Base-by-base conservation (phyloP, 2,113 vertebrate species). In the Copsychus sechellarum region DNA sequence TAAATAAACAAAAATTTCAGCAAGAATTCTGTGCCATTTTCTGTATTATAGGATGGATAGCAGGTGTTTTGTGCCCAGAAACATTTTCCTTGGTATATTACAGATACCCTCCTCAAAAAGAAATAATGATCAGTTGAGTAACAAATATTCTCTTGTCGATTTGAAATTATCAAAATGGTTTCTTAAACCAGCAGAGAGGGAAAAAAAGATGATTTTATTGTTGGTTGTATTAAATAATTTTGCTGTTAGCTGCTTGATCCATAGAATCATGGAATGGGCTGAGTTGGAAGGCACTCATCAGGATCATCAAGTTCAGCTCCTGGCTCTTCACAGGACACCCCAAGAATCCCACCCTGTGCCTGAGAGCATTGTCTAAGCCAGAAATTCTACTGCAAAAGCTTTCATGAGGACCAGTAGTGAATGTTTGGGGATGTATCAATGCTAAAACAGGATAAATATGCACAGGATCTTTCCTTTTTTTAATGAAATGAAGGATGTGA, bases 401-500 rank as follows among this genome's bases (percentile, higher is more conserved):
- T 86, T 61, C 18, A 21, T 8, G 21, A 4, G 50, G 45, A 58
- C 8, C 80, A 60, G 20, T 8, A 58, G 5, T 9, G 20, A 88
- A 48, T 45, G 8, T 51, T 23, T 54, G 25, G 42, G 26, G 47
- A 51, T 24, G 17, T 23, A 42, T 21, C 26, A 56, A 25, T 43
- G 19, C 29, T 62, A 62, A 70, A 83, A 28, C 11, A 43, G 8
- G 14, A 51, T 43, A 10, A 69, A 62, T 54, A 33, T 56, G 4
- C 11, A 38, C 21, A 54, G 11, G 2, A 65, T n/a, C 0, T 6
- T 7, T 24, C 20, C 1, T 2, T 38, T 31, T 69, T 70, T 70
- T 43, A 20, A 38, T 33, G 0, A 62, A 53, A 62, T 2, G 17
- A 76, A 51, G 18, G 0, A 16, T 22, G 12, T 25, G 24, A 90